Conservation (phyloP, 1,140 invertebrate genomes). For the Watersipora subatra region DNA sequence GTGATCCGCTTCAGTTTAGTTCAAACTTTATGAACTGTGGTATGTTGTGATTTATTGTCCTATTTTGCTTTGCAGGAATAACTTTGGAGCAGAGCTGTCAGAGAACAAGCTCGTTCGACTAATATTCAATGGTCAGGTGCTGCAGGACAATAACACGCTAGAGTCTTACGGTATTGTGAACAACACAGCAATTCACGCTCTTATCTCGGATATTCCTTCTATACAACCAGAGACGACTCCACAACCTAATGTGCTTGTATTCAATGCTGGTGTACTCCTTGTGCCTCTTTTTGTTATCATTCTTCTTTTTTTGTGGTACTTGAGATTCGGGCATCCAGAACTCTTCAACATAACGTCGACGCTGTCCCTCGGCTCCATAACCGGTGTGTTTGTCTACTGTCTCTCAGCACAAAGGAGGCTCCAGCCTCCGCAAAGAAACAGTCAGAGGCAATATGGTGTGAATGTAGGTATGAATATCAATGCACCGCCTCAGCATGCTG, state of each 20-base stretch:
- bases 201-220: constrained; percentile 44
- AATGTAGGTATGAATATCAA: too few relatives aligned
- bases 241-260: constrained; percentile 13
- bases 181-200: constrained; percentile 74
- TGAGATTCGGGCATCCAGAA: constrained; percentile 49
- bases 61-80: constrained; percentile 59
- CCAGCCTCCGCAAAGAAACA: neutral
- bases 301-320: constrained; percentile 49
- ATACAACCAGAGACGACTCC: constrained; percentile 7
- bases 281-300: constrained; percentile 45
- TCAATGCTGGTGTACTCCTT: constrained; percentile 32
- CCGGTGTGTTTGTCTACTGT: constrained; percentile 47
- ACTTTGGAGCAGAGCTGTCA: constrained; percentile 64
- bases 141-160: constrained; percentile 61
- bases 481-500: too few relatives aligned
- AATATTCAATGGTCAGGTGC: constrained; percentile 72
- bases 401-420: constrained; percentile 28
- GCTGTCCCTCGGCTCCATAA: constrained; percentile 47
- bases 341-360: constrained; percentile 52
- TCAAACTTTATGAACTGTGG: too few relatives aligned
- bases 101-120: constrained; percentile 63
- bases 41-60: too few relatives aligned
- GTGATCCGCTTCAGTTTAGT: too few relatives aligned
- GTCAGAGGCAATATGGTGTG: too few relatives aligned
- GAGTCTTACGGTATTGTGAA: constrained; percentile 63